Evolutionary conservation across 1,140 invertebrate genomes (phyloP).

Genomic region (Palaemon carinicauda): DNA sequence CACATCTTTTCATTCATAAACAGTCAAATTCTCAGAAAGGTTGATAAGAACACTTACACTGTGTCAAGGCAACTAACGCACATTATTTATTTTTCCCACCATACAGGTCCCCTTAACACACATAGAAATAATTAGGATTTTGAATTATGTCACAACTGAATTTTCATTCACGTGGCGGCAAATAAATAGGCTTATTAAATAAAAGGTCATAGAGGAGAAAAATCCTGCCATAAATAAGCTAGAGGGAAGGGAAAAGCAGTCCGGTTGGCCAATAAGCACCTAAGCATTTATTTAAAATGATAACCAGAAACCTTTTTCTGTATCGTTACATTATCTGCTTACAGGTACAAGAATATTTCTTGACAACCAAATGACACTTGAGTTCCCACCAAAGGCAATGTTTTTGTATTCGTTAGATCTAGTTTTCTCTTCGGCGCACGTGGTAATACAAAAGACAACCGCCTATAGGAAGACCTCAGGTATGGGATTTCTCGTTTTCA

Average conservation of each 20-base stretch:
- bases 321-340: background rate
- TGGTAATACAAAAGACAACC: background rate
- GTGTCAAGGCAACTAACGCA: background rate
- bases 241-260: constrained; percentile 6
- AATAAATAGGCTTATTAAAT: background rate
- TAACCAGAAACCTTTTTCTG: background rate
- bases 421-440: constrained; percentile 35
- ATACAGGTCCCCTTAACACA: background rate
- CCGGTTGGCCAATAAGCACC: constrained; percentile 45
- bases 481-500: too few relatives aligned
- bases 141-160: background rate
- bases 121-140: background rate
- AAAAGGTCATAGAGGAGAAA: background rate
- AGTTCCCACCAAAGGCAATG: too few relatives aligned
- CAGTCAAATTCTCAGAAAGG: constrained; percentile 20
- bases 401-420: background rate
- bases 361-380: background rate
- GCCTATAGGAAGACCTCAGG: too few relatives aligned
- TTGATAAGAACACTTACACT: constrained; percentile 26
- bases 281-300: constrained; percentile 35
- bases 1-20: constrained; percentile 30
- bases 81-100: background rate
- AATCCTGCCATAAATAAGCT: constrained; percentile 19
- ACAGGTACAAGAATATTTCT: background rate
- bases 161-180: background rate